These are phyloP conservation scores for Nyctalus aviator DNA, from an alignment of 2,797 vertebrate species.

Conservation along the genomic window DNA sequence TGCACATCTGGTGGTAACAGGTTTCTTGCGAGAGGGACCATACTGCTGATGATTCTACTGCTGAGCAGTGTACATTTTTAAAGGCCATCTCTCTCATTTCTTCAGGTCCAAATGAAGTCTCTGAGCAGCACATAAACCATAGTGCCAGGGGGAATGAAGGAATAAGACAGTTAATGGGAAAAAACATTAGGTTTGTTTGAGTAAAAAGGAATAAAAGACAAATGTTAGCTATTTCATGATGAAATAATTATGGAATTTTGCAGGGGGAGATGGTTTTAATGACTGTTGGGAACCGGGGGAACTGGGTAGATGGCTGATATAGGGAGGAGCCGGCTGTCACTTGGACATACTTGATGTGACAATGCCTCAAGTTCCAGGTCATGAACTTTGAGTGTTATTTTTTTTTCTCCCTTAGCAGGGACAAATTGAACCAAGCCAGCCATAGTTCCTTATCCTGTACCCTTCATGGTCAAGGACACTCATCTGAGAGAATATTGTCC, in stretches of 20 bases:
- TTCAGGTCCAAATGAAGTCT: slow-evolving; percentile 46
- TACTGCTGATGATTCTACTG: not conserved
- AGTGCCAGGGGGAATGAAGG: not conserved
- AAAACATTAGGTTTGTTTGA: slow-evolving; percentile 5
- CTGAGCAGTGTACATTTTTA: not conserved
- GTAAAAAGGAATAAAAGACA: slow-evolving; percentile 58
- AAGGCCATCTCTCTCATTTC: not conserved
- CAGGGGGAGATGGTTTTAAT: not conserved
- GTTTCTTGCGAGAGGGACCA: not conserved
- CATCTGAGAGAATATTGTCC: not conserved
- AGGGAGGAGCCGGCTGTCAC: not conserved
- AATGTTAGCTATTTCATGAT: slow-evolving; percentile 1
- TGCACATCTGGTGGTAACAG: not conserved
- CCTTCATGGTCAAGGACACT: not conserved
- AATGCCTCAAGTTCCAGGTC: not conserved
- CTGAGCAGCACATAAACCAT: not conserved
- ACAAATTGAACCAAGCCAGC: not conserved
- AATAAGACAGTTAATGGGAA: not conserved
- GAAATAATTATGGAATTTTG: not conserved
- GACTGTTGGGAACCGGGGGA: not conserved
- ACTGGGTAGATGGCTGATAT: not conserved
- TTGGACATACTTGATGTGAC: not conserved
- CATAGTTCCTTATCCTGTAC: not conserved
- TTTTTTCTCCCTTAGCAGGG: slow-evolving; percentile 20
- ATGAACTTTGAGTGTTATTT: not conserved